Percentiles rank a stretch among this genome's conserved stretches.
phyloP scores from a whole-genome alignment of 2,797 vertebrate species.

The Dipus sagitta region DNA sequence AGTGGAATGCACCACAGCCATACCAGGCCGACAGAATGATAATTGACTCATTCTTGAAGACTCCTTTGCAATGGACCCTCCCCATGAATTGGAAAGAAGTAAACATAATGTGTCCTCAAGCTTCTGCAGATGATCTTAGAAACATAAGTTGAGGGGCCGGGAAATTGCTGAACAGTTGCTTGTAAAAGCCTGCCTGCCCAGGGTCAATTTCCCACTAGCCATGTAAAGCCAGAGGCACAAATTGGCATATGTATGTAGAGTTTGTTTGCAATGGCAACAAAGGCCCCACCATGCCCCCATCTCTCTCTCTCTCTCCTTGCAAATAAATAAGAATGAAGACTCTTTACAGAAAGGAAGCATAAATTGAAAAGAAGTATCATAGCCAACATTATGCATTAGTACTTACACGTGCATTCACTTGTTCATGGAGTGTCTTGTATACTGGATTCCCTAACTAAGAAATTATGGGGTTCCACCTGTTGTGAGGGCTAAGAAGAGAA shows the following conservation, averaged over 20 bases:
- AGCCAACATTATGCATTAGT: not conserved
- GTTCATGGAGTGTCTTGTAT: not conserved
- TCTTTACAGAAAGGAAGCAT: too few relatives aligned
- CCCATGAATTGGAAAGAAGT: not conserved
- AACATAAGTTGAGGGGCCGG: too few relatives aligned
- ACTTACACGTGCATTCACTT: not conserved
- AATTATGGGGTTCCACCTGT: not conserved
- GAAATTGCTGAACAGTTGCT: too few relatives aligned
- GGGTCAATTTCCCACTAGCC: too few relatives aligned
- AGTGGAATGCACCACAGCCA: rapidly evolving
- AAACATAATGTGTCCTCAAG: not conserved
- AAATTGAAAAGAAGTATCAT: not conserved
- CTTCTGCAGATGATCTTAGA: not conserved
- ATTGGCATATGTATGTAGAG: too few relatives aligned
- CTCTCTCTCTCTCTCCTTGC: too few relatives aligned
- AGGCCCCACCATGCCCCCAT: too few relatives aligned
- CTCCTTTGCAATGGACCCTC: not conserved
- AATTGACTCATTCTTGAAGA: not conserved
- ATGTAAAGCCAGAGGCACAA: too few relatives aligned
- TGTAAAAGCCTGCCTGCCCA: too few relatives aligned
- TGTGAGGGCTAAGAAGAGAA: not conserved
- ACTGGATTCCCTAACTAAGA: not conserved
- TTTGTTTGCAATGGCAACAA: too few relatives aligned
- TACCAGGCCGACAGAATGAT: not conserved
- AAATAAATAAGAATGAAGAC: too few relatives aligned